Conservation (phyloP, 2,113 vertebrate species). For the Chloropsis hardwickii region DNA sequence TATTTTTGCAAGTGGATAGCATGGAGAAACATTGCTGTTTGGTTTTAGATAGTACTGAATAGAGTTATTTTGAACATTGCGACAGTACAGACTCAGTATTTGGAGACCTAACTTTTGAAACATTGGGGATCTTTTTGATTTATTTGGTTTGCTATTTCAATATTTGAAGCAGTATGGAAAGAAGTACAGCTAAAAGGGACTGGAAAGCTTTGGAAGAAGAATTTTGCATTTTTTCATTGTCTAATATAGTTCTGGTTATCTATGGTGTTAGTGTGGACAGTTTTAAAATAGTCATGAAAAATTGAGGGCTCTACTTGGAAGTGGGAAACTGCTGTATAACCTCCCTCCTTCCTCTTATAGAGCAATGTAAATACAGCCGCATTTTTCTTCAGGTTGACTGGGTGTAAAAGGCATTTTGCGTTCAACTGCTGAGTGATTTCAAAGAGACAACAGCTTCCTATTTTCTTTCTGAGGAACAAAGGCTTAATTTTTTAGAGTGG, state of each 20-base stretch:
- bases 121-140: background rate
- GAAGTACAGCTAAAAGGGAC: background rate
- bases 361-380: background rate
- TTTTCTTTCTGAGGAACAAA: background rate
- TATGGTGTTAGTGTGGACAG: background rate
- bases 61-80: background rate
- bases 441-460: background rate
- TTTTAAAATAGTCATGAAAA: background rate
- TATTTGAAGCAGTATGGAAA: background rate
- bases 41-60: background rate
- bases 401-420: background rate
- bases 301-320: background rate
- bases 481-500: background rate
- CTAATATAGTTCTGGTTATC: background rate
- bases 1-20: background rate
- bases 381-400: background rate
- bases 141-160: background rate
- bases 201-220: background rate
- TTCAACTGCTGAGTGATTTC: background rate
- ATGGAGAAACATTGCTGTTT: background rate
- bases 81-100: background rate
- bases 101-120: background rate
- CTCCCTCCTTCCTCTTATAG: background rate
- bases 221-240: background rate
- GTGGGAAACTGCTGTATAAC: background rate